A percentile compares a stretch with the other conserved stretches of the same genome.
Evolutionary conservation across 2,113 vertebrate species (phyloP).

Genomic region (Plectropomus leopardus): DNA sequence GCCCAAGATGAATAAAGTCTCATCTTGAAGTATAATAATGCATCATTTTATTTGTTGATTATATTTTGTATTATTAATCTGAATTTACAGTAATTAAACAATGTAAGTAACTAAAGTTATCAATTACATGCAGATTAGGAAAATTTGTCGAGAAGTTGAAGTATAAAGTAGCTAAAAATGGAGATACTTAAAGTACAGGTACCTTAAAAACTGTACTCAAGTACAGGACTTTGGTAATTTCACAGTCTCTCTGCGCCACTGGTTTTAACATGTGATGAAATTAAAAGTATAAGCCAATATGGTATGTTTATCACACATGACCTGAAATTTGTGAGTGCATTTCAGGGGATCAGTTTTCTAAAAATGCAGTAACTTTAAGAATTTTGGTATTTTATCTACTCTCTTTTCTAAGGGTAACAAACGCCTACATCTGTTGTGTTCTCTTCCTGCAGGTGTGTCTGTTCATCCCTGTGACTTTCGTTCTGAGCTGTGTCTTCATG

Average conservation of each 20-base stretch:
- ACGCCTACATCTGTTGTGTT: background rate
- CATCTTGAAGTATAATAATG: background rate
- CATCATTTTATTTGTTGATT: background rate
- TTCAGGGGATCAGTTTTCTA: background rate
- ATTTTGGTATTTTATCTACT: background rate
- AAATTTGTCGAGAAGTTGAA: background rate
- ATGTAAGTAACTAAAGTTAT: too few relatives aligned
- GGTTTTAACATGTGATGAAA: background rate
- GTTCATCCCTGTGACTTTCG: constrained; percentile 78
- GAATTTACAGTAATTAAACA: background rate
- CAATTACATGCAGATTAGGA: too few relatives aligned
- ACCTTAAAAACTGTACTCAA: background rate
- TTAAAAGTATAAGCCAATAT: background rate
- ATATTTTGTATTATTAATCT: background rate
- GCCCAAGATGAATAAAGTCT: too few relatives aligned
- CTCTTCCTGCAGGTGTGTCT: constrained; percentile 71
- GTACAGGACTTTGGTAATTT: background rate
- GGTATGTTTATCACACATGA: background rate
- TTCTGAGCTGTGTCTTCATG: constrained; percentile 84
- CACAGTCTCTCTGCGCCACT: background rate
- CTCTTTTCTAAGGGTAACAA: background rate
- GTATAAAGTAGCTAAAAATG: background rate
- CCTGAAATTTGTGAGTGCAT: background rate
- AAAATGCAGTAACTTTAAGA: background rate
- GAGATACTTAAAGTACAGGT: background rate